A percentile compares a stretch with the other conserved stretches of the same genome.
Conservation (phyloP, 2,797 vertebrate species). For the Anguilla anguilla region DNA sequence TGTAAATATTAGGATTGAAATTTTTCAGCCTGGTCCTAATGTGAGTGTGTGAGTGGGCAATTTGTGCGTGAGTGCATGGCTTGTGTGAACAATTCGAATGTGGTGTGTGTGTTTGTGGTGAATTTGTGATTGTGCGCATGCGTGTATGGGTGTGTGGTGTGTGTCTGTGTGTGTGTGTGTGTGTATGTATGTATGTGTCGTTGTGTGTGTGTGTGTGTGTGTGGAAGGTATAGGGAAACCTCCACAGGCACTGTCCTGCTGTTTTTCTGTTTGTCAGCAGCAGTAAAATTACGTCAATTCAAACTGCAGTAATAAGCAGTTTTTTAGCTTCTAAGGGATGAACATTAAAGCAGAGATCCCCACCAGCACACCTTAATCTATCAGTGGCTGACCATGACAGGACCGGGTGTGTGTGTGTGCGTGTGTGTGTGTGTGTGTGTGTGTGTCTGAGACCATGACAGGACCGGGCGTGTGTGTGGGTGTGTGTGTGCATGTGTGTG, state of each 20-base stretch:
- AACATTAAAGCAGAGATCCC: not conserved
- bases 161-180: not conserved
- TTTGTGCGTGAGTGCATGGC: conserved; percentile 10
- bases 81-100: no score
- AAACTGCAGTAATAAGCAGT: conserved; percentile 44
- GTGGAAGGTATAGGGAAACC: not conserved
- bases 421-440: no score
- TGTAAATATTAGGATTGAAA: not conserved
- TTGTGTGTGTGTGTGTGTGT: not conserved
- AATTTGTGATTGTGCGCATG: not conserved
- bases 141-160: conserved; percentile 11
- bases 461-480: no score
- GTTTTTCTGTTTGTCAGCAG: conserved; percentile 44
- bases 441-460: no score
- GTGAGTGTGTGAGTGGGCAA: no score
- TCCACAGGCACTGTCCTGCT: conserved; percentile 31
- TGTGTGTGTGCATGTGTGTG: no score
- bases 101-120: conserved; percentile 11
- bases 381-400: not conserved
- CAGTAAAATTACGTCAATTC: conserved; percentile 40
- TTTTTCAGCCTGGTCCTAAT: not conserved
- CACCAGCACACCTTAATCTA: not conserved
- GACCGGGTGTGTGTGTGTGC: not conserved
- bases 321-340: conserved; percentile 22
- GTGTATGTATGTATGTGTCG: conserved; percentile 2